Evolutionary conservation across 2,888 invertebrate genomes (phyloP), one percentile per base, ranked within the genome.

Genomic region (Prionchulus punctatus): DNA sequence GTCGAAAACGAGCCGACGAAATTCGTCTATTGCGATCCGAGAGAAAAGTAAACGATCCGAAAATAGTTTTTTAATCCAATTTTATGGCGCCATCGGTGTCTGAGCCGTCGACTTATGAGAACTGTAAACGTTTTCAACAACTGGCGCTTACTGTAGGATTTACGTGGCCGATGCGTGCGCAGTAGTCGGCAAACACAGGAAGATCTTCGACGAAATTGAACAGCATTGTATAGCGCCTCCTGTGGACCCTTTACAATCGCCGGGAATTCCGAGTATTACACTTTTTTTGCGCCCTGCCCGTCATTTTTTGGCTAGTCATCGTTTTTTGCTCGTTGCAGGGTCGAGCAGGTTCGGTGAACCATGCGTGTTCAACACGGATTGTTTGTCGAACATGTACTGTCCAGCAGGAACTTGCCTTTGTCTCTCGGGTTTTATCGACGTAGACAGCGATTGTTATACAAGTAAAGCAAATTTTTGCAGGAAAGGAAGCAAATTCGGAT

Each of bases 281-380:
- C 4, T 12, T 53, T 42, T 53, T 43, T 27, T 30, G 36, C 25
- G 18, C 36, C 36, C 36, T 53, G 7, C 43, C 43, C 3, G 21
- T 43, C 12, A 21, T 12, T 7, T 36, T 7, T 36, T 18, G 12
- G 18, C 27, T 27, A 3, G 27, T 7, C 27, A n/a, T 21, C 3
- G 21, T 3, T 3, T n/a, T 21, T 45, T 30, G 53, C 7, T 50
- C 4, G 25, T 50, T 50, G 23, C 28, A 50, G 50, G 50, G 3
- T 50, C 50, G 7, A 25, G 50, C 27, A 23, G 15, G 7, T 18
- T 50, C 7, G 50, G 50, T 4, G 50, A 50, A 7, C 7, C 27
- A 7, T 50, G 50, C 50, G 25, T 25, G 26, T 50, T 50, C 50
- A 50, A 50, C 28, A 50, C 50, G 36, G 36, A 36, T 18, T 36